Percentiles rank a stretch among this genome's conserved stretches.
Evolutionary conservation across 2,888 invertebrate species (phyloP).

Genomic region (Ochropleura leucogaster): DNA sequence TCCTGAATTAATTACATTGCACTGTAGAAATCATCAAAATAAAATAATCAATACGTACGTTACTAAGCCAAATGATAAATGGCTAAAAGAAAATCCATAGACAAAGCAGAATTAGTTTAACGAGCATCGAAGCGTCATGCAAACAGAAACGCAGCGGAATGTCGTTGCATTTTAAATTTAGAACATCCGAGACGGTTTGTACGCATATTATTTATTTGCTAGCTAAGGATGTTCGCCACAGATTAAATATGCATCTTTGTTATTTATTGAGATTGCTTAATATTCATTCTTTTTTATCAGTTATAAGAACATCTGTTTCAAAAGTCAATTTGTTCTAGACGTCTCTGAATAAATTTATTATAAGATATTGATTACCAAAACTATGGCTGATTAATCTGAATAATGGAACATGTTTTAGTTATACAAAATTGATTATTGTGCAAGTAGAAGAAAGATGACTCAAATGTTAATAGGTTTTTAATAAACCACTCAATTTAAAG

Average conservation of each 20-base stretch:
- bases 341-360: constrained; percentile 7
- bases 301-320: constrained; percentile 8
- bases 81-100: constrained; percentile 29
- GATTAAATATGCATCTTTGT: constrained; percentile 17
- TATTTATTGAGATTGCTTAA: constrained; percentile 23
- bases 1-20: constrained; percentile 38
- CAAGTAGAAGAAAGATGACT: not conserved
- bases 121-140: constrained; percentile 62
- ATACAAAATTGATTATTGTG: constrained; percentile 15
- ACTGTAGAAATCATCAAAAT: constrained; percentile 13
- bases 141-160: constrained; percentile 68
- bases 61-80: not conserved
- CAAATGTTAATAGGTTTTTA: not conserved
- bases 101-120: constrained; percentile 62
- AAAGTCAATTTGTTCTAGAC: constrained; percentile 11
- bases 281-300: constrained; percentile 2
- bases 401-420: constrained; percentile 2
- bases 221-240: constrained; percentile 54
- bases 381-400: constrained; percentile 11
- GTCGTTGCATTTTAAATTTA: constrained; percentile 77
- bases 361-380: constrained; percentile 3
- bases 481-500: constrained; percentile 14
- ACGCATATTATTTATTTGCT: constrained; percentile 66
- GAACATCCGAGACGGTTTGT: constrained; percentile 71
- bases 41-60: not conserved